Base-by-base conservation (phyloP, 2,888 invertebrate species). In the Sarcophaga caerulescens region DNA sequence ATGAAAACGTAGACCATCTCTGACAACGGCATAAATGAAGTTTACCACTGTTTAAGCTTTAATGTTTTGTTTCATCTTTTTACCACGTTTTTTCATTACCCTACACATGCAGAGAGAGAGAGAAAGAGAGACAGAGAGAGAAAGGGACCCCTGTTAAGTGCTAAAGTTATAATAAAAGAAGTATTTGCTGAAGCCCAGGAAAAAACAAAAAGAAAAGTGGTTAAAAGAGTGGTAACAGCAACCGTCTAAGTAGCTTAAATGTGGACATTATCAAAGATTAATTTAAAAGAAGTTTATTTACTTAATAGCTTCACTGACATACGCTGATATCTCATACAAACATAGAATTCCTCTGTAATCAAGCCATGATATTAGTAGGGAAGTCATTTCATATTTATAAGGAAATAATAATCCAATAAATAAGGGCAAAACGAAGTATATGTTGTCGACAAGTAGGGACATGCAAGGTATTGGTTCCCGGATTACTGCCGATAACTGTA, bases 1-100 rank as follows among this genome's bases (percentile, higher is more conserved):
- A 47, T 65, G 59, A 14, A 79, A 65, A 69, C 59, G 25, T 3
- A 45, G 68, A 74, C 65, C 19, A 4, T 66, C 10, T 66, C n/a
- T 79, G 47, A 47, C 63, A 84, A 63, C 63, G 69, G 45, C 68
- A 75, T 35, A 78, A 79, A 35, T 52, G 59, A 84, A 84, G 84
- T 74, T 75, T 84, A 84, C 25, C 63, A 84, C 45, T 84, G 84
- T 75, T 75, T 84, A 84, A 84, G 79, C 84, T 75, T 84, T 75
- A 45, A 84, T 84, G 79, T 84, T 71, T 47, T n/a, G 8, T 44
- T 79, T 44, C 10, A 17, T 76, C 35, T 8, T 59, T 45, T 45
- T 19, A 14, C 65, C 44, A 23, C 35, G 35, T 35, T 35, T 35
- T 35, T 35, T 35, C 10, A 35, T 10, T 35, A 35, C 35, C 11